Conservation (phyloP, 2,113 vertebrate species). For the Corythoichthys haematopterus region DNA sequence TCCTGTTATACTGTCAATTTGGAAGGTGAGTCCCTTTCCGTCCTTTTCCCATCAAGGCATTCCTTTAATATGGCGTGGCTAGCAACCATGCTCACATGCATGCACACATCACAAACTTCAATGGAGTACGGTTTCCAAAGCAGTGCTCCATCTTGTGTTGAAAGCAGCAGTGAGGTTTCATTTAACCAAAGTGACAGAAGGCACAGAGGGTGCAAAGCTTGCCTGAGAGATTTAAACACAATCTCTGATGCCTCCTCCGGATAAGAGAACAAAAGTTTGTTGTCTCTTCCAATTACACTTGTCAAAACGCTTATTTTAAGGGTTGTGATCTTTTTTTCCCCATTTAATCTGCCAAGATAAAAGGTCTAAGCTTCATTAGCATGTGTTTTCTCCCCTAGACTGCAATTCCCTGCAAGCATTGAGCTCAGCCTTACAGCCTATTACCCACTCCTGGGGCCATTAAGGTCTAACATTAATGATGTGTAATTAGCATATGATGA, state of each 20-base stretch:
- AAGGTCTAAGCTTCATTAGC: constrained; percentile 77
- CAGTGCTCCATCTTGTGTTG: constrained; percentile 69
- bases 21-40: constrained; percentile 41
- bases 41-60: constrained; percentile 42
- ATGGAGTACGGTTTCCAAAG: constrained; percentile 38
- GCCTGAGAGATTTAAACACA: constrained; percentile 60
- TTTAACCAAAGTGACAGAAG: constrained; percentile 69
- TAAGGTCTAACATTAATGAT: constrained; percentile 91
- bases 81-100: constrained; percentile 47
- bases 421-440: constrained; percentile 77
- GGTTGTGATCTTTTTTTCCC: constrained; percentile 76
- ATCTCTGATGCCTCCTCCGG: constrained; percentile 46
- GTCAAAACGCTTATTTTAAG: constrained; percentile 82
- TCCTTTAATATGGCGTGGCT: constrained; percentile 48
- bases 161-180: constrained; percentile 70
- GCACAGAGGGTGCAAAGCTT: constrained; percentile 61
- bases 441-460: constrained; percentile 80
- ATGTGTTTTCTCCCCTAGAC: constrained; percentile 69
- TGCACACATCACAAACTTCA: constrained; percentile 49
- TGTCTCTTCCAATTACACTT: constrained; percentile 79
- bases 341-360: constrained; percentile 83
- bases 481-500: constrained; percentile 97
- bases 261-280: constrained; percentile 75
- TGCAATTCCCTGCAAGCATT: constrained; percentile 66
- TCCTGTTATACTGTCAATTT: constrained; percentile 27